Conservation (phyloP, 2,113 vertebrate genomes). For the Stigmatopora nigra region DNA sequence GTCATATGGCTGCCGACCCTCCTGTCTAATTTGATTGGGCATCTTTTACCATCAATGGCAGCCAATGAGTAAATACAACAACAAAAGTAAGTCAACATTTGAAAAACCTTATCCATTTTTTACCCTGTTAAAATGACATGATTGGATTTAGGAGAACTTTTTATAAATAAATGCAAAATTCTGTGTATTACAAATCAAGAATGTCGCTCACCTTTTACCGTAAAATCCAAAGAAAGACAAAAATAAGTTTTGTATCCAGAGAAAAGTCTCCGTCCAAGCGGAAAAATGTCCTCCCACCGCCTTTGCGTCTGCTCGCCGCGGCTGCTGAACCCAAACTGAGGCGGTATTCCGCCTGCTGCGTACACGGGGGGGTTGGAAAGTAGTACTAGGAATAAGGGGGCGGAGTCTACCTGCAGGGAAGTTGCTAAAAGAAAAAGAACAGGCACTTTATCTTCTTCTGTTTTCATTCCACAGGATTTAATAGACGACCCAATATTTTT, state of each 20-base stretch:
- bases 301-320: neutral
- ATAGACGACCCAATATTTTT: too few species aligned
- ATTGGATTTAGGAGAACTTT: too few species aligned
- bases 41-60: too few species aligned
- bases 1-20: too few species aligned
- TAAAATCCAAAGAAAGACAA: neutral
- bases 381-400: constrained; percentile 3
- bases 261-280: neutral
- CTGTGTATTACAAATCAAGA: too few species aligned
- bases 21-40: too few species aligned
- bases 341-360: neutral
- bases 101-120: too few species aligned
- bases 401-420: constrained; percentile 5
- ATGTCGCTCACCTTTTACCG: neutral
- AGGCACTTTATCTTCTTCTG: neutral
- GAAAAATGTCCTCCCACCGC: neutral
- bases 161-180: too few species aligned
- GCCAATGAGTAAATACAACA: too few species aligned
- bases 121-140: too few species aligned
- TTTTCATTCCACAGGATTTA: too few species aligned
- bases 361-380: neutral
- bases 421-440: neutral
- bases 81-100: too few species aligned
- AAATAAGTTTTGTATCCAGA: neutral
- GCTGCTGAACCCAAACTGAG: neutral